Conservation (phyloP, 2,888 invertebrate species). For the Mayetiola destructor region DNA sequence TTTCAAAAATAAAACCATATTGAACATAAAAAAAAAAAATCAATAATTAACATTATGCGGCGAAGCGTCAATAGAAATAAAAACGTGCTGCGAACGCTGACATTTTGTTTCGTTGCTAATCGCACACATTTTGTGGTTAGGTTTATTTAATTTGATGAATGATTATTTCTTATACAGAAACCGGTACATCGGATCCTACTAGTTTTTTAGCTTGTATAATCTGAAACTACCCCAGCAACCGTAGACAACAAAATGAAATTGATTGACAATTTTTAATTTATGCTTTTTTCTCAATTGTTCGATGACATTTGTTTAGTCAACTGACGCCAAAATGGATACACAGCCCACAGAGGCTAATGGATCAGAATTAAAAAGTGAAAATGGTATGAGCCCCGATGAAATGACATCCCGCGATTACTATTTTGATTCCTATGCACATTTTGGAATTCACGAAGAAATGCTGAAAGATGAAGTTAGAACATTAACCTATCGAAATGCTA, state of each 20-base stretch:
- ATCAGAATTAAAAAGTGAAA: neutral
- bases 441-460: conserved; percentile 99
- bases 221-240: neutral
- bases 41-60: neutral
- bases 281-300: neutral
- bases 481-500: conserved; percentile 93
- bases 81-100: conserved; percentile 5
- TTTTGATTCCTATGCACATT: conserved; percentile 99
- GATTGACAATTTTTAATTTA: neutral
- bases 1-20: too few species aligned
- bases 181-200: neutral
- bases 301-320: neutral
- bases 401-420: conserved; percentile 99
- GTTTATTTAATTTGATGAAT: neutral
- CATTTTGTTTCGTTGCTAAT: conserved; percentile 8
- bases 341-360: neutral
- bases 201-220: neutral
- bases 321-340: conserved; percentile 9
- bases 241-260: neutral
- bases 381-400: conserved; percentile 49
- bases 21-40: too few species aligned
- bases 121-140: conserved; percentile 12
- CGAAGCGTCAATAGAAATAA: neutral
- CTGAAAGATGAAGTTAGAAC: conserved; percentile 98
- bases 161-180: too few species aligned